Evolutionary conservation across 2,797 vertebrate genomes (phyloP).

Genomic region (Neosilurus hyrtlii): DNA sequence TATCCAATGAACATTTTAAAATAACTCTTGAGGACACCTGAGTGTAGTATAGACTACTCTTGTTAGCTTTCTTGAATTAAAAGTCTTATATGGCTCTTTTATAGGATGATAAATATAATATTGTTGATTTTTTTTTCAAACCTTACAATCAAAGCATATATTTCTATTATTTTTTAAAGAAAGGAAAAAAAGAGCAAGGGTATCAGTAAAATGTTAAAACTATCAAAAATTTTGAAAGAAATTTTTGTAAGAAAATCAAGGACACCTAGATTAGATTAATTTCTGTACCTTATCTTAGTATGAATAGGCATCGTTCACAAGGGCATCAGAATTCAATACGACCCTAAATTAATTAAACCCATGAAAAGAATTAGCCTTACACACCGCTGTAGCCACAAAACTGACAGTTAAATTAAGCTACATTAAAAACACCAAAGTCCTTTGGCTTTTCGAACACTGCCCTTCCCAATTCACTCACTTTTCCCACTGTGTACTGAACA

Average conservation of each 20-base stretch:
- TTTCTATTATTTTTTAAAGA: slow-evolving; percentile 19
- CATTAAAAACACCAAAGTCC: slow-evolving; percentile 19
- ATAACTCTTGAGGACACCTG: not conserved
- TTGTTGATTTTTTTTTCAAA: not conserved
- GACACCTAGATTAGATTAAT: not conserved
- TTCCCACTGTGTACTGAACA: slow-evolving; percentile 30
- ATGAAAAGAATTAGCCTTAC: slow-evolving; percentile 27
- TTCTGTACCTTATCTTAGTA: slow-evolving; percentile 23
- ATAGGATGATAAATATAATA: not conserved
- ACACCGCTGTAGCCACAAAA: slow-evolving; percentile 11
- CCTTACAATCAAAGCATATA: not conserved
- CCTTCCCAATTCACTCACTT: slow-evolving; percentile 7
- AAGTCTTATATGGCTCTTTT: not conserved
- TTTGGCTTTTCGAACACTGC: not conserved
- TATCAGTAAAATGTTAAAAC: slow-evolving; percentile 15
- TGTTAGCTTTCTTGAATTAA: not conserved
- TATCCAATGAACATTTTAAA: not conserved
- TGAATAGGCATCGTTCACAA: slow-evolving; percentile 6
- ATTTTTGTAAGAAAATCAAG: not conserved
- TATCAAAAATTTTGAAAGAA: no score
- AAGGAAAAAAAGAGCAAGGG: not conserved
- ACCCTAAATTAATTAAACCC: slow-evolving; percentile 22
- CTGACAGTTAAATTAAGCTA: slow-evolving; percentile 32
- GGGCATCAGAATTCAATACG: slow-evolving; percentile 26
- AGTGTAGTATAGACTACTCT: not conserved